Evolutionary conservation across 2,113 vertebrate species (phyloP), one percentile per base, ranked within the genome.

Genomic region (Hoplias malabaricus): DNA sequence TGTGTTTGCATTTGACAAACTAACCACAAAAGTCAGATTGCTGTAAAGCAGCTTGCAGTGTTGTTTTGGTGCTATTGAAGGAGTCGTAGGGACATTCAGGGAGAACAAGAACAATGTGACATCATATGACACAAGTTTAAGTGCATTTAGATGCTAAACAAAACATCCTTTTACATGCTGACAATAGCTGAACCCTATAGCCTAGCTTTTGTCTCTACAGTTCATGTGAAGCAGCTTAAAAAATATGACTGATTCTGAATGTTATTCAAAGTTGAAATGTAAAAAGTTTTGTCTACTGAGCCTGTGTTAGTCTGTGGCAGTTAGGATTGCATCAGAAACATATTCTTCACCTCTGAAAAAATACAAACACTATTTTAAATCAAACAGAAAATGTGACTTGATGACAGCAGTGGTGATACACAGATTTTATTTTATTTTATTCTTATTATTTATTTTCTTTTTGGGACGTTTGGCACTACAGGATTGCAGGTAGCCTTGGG

Each of bases 401-500:
- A 25, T 31, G 10, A 11, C 40, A 14, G 61, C 16, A 42, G 19
- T 53, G 38, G 25, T 62, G 12, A 40, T 33, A 7, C 61, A n/a
- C 23, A 3, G 11, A 62, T 9, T 50, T 16, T 34, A 46, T 38
- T 11, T 2, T 57, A 40, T 62, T 68, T 21, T 12, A 77, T n/a
- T 48, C 7, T 46, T n/a, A 33, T 33, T 77, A n/a, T n/a, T n/a
- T n/a, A n/a, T n/a, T n/a, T n/a, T n/a, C n/a, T n/a, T n/a, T n/a
- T n/a, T n/a, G n/a, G n/a, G n/a, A n/a, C n/a, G 25, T 9, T 54
- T 33, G 25, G 62, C 43, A 16, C 61, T 74, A 13, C 75, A 96
- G 95, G 93, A 79, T 80, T 94, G 83, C 93, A 92, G 87, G 89
- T 93, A 83, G 94, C 95, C 56, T 78, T 89, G 84, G 88, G 92